phyloP scores from a whole-genome alignment of 2,797 vertebrate genomes.

The Sebastes reedi region DNA sequence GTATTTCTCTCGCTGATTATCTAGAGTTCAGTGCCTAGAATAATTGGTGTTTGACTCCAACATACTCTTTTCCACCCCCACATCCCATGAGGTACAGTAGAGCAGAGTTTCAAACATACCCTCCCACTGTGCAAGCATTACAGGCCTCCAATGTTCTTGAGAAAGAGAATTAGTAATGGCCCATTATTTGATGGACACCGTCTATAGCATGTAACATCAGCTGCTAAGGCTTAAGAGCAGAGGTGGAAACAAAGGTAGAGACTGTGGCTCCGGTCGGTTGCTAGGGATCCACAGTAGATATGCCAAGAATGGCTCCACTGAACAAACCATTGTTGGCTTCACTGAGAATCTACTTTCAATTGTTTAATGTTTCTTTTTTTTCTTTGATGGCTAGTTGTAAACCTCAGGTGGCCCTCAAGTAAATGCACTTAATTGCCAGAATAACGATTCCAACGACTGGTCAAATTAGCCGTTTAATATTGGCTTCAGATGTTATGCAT shows the following conservation, averaged over 20 bases:
- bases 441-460: conserved; percentile 51
- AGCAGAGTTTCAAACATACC: conserved; percentile 41
- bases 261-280: conserved; percentile 1
- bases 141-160: conserved; percentile 34
- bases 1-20: conserved; percentile 36
- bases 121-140: conserved; percentile 49
- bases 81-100: conserved; percentile 51
- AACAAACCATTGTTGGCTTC: conserved; percentile 34
- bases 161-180: conserved; percentile 54
- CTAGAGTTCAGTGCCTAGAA: conserved; percentile 56
- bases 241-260: conserved; percentile 36
- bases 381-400: conserved; percentile 37
- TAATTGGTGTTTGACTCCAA: conserved; percentile 77
- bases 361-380: conserved; percentile 20
- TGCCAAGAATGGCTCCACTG: conserved; percentile 4
- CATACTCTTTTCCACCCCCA: conserved; percentile 52
- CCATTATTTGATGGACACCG: conserved; percentile 63
- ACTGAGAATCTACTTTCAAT: conserved; percentile 16
- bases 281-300: conserved; percentile 20
- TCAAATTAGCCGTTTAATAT: conserved; percentile 58
- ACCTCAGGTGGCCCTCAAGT: conserved; percentile 30
- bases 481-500: conserved; percentile 58
- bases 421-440: conserved; percentile 60
- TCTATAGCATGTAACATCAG: conserved; percentile 34
- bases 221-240: conserved; percentile 43